Evolutionary conservation across 2,888 invertebrate species (phyloP).

Genomic region (Cryptocephalus primarius): DNA sequence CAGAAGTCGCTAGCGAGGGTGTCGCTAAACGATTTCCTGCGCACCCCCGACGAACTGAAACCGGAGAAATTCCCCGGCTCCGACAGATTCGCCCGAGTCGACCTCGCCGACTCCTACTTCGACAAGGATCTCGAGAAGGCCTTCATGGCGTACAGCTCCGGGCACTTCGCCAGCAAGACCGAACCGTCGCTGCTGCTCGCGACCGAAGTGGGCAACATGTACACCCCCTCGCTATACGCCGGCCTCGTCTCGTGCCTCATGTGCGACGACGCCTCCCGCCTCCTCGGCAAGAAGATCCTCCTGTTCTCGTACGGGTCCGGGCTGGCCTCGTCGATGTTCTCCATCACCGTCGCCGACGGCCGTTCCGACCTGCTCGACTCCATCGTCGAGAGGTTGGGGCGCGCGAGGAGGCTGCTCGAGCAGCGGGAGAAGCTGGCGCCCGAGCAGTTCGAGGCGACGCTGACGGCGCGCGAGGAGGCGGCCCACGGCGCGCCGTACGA

Average conservation of each 20-base stretch:
- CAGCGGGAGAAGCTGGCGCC: constrained; percentile 64
- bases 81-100: constrained; percentile 54
- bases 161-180: constrained; percentile 70
- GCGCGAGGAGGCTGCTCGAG: constrained; percentile 56
- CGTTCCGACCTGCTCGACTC: constrained; percentile 50
- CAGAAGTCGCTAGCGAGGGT: constrained; percentile 94
- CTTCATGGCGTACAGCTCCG: constrained; percentile 65
- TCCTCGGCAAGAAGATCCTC: constrained; percentile 72
- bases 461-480: constrained; percentile 72
- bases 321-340: constrained; percentile 87
- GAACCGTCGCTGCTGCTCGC: constrained; percentile 77
- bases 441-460: constrained; percentile 60
- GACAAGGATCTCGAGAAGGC: constrained; percentile 84
- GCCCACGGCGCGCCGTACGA: constrained; percentile 81
- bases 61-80: constrained; percentile 52
- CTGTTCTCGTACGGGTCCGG: constrained; percentile 98
- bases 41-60: constrained; percentile 44
- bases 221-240: constrained; percentile 92
- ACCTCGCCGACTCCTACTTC: constrained; percentile 78
- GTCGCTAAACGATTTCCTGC: constrained; percentile 75
- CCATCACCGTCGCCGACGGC: constrained; percentile 63
- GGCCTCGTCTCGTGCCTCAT: constrained; percentile 81
- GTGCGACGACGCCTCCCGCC: constrained; percentile 51
- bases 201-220: constrained; percentile 96
- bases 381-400: constrained; percentile 55